These are phyloP conservation scores for Oligia fasciuncula DNA, from an alignment of 2,888 invertebrate species.

Conservation along the genomic window DNA sequence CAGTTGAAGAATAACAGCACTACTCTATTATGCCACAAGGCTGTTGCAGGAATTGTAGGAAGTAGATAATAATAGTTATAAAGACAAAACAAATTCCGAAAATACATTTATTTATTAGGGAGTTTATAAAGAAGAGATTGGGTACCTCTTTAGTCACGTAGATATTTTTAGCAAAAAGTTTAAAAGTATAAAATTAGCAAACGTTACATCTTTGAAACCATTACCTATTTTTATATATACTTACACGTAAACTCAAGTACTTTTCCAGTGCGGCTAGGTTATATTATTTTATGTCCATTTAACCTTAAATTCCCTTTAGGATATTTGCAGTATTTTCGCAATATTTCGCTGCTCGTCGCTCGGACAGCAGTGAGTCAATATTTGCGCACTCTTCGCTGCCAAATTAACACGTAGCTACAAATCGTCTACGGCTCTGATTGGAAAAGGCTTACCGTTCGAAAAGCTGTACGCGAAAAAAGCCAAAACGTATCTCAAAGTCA, in stretches of 20 bases:
- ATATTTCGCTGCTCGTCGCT: conserved; percentile 2
- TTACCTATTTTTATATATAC: neutral
- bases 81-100: neutral
- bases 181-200: neutral
- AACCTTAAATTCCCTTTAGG: neutral
- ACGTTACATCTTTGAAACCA: neutral
- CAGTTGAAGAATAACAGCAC: conserved; percentile 12
- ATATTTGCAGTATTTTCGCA: conserved; percentile 20
- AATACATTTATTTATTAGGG: neutral
- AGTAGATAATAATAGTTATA: neutral
- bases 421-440: conserved; percentile 38
- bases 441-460: conserved; percentile 30
- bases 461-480: conserved; percentile 20
- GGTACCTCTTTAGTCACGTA: neutral
- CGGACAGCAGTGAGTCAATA: conserved; percentile 16
- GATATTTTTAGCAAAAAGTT: neutral
- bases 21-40: neutral
- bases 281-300: neutral
- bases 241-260: neutral
- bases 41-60: neutral
- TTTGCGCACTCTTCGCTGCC: conserved; percentile 22
- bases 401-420: conserved; percentile 37
- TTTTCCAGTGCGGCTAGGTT: neutral
- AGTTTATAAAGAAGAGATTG: neutral
- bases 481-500: conserved; percentile 9